Conservation (phyloP, 2,113 vertebrate genomes). For the Cyprinodon variegatus region DNA sequence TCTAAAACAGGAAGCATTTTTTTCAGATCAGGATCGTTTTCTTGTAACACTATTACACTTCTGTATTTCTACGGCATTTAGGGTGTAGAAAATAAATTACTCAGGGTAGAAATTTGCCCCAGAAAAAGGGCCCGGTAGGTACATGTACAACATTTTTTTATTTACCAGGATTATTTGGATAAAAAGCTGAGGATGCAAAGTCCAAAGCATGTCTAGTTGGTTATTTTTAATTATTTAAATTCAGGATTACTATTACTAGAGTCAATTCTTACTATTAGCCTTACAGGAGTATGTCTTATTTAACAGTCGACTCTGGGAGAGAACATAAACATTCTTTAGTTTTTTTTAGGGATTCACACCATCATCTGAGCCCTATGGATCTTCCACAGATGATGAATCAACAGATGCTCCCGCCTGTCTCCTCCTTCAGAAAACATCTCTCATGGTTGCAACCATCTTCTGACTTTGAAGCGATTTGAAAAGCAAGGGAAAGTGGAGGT, state of each 20-base stretch:
- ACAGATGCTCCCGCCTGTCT: no score
- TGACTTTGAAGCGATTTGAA: no score
- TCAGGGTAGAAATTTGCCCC: not conserved
- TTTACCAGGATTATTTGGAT: not conserved
- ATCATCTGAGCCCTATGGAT: no score
- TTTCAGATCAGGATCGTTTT: not conserved
- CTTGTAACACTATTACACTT: not conserved
- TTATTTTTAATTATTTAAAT: not conserved
- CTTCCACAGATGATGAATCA: no score
- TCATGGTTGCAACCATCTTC: no score
- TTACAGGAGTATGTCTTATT: no score
- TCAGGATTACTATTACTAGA: not conserved
- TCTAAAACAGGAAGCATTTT: not conserved
- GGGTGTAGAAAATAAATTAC: not conserved
- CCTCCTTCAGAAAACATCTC: no score
- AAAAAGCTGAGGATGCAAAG: not conserved
- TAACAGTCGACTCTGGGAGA: no score
- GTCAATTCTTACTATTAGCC: no score
- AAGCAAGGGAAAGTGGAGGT: no score
- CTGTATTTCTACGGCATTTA: not conserved
- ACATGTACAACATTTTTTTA: not conserved
- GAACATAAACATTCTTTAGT: no score
- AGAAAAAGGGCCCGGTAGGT: not conserved
- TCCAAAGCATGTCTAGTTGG: not conserved
- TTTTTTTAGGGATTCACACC: no score